Base-by-base conservation (phyloP, 2,113 vertebrate species). In the Nymphicus hollandicus region DNA sequence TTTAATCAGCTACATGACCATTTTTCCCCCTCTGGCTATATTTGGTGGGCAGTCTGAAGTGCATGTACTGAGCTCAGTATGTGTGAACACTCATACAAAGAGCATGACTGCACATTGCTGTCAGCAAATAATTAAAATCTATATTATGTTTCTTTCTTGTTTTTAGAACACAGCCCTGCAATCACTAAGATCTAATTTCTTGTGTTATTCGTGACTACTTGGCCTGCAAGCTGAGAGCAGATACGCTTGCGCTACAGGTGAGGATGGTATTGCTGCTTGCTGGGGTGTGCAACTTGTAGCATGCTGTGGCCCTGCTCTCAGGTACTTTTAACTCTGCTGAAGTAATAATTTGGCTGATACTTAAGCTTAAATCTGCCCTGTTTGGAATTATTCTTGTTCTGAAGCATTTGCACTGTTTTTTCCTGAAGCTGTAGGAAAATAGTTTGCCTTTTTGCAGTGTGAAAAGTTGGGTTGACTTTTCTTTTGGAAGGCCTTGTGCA, bases 41-140 rank as follows among this genome's bases (percentile, higher is more conserved):
- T 74, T 37, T 94, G 64, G 24, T 0, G 1, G 20, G 58, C 25
- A 23, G 50, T 52, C 41, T 20, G 69, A 79, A 66, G 4, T 50
- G 29, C 0, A 1, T 56, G 52, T 66, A 10, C 31, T 41, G 66
- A 55, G 53, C 22, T 28, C 2, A 1, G 17, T 56, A 17, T 0
- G 0, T 55, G 15, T 25, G 19, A 55, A 50, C n/a, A 2, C n/a
- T n/a, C 2, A 52, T 10, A 25, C 1, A 7, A n/a, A 44, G 41
- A 56, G 23, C 17, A 4, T 5, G 35, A 17, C 35, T 81, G 43
- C 22, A 11, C 1, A 0, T 35, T 61, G 33, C 70, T 81, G 52
- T 25, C 43, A 31, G 69, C 28, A 41, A 8, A 35, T 20, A 64
- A 9, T 49, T 86, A 1, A 1, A 18, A 25, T 41, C 31, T 58